Evolutionary conservation across 1,140 invertebrate genomes (phyloP), one percentile per base, ranked within the genome.

Genomic region (Diachasma alloeum): DNA sequence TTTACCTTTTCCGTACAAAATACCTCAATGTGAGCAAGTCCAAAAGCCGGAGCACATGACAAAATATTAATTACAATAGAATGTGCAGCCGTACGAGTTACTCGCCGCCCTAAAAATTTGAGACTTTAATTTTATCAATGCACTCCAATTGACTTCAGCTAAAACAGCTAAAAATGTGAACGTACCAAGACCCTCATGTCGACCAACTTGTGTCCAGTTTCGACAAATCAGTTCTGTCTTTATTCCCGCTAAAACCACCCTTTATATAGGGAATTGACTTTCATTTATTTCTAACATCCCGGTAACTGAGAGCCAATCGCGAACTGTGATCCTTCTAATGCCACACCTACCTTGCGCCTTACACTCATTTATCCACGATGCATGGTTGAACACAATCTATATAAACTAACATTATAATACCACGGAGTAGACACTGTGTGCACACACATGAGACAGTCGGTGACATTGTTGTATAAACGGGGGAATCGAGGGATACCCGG

Each of bases 181-280:
- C 88, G 79, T 89, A 90, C 88, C 87, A 90, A 83, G 72, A 82
- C 76, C 80, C 75, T 90, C 88, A 90, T 90, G 80, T 81, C 72
- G 84, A 82, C 73, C 48, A 66, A 77, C 76, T 81, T 76, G 78
- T 84, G 75, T 80, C 69, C 48, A 69, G 82, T 76, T 81, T 78
- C 77, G 80, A 73, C 78, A 84, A 84, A 84, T 82, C 79, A 75
- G 80, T 80, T 88, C 85, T 88, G 87, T 84, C 22, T 56, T 48
- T 81, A 66, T 67, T 80, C 80, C 56, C 76, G 67, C 42, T 78
- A 85, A 88, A 90, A 86, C 85, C 81, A 89, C 88, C 88, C 88
- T 90, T 89, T 90, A 90, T 89, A 90, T 89, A 90, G 88, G 81
- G 83, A 88, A 87, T 88, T 87, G 80, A 89, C 88, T 89, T 90